Evolutionary conservation across 2,888 invertebrate genomes (phyloP).

Genomic region (Apocheima hispidaria): DNA sequence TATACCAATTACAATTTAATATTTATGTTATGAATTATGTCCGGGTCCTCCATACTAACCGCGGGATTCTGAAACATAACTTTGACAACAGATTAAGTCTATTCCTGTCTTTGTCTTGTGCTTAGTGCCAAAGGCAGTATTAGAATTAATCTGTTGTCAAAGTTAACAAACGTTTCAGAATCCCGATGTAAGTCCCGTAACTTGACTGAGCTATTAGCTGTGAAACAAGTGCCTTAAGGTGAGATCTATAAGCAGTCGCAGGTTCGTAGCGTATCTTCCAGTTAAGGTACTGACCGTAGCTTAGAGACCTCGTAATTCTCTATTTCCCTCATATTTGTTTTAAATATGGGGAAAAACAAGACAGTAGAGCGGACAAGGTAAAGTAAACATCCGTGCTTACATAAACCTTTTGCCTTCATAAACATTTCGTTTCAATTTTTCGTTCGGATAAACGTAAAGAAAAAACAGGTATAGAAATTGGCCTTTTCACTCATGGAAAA

Average conservation of each 20-base stretch:
- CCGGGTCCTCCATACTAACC: no score
- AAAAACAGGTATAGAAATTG: not conserved
- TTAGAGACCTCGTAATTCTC: not conserved
- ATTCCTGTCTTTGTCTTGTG: no score
- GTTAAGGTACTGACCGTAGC: not conserved
- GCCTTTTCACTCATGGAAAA: not conserved
- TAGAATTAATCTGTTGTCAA: no score
- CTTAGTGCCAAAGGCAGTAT: no score
- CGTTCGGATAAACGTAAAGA: not conserved
- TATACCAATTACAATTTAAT: no score
- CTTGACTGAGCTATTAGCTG: no score
- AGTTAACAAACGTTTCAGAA: no score
- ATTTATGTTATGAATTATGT: no score
- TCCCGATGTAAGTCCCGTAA: no score
- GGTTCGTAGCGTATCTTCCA: not conserved
- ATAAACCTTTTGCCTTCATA: slow-evolving; percentile 6
- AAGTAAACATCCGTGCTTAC: slow-evolving; percentile 5
- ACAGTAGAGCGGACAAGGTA: not conserved
- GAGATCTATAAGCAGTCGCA: not conserved
- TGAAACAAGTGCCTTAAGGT: not conserved
- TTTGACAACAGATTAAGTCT: no score
- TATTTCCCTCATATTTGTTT: slow-evolving; percentile 1
- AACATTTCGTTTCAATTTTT: slow-evolving; percentile 8
- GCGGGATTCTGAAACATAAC: no score
- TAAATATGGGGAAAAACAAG: slow-evolving; percentile 1